phyloP scores from a whole-genome alignment of 2,888 invertebrate genomes.

The Rhagonycha fulva region DNA sequence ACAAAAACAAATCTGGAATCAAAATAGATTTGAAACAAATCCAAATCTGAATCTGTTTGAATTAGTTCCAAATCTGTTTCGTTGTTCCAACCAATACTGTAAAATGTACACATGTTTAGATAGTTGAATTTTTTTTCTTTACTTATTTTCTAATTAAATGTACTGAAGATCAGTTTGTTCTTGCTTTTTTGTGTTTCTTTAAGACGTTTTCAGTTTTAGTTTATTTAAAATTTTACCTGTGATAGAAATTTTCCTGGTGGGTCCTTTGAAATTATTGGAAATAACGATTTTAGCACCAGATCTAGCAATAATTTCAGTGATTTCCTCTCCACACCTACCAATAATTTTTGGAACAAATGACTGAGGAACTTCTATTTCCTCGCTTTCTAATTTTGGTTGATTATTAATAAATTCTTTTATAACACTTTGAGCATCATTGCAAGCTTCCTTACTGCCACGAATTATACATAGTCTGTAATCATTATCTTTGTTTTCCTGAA shows the following conservation, averaged over 20 bases:
- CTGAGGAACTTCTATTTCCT: conserved; percentile 68
- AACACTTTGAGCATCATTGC: conserved; percentile 72
- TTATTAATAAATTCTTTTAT: conserved; percentile 70
- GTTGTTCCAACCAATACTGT: too few relatives aligned
- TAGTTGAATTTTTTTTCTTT: too few relatives aligned
- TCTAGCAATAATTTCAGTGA: conserved; percentile 70
- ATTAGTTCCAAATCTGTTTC: too few relatives aligned
- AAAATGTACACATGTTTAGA: too few relatives aligned
- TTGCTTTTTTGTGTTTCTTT: too few relatives aligned
- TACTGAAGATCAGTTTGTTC: too few relatives aligned
- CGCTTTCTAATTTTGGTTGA: conserved; percentile 70
- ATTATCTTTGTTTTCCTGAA: conserved; percentile 62
- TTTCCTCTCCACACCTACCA: conserved; percentile 73
- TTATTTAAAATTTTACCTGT: conserved; percentile 45
- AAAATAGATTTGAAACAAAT: too few relatives aligned
- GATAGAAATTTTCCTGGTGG: conserved; percentile 43
- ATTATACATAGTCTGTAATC: conserved; percentile 70
- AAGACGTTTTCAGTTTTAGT: too few relatives aligned
- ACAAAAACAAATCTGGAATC: too few relatives aligned
- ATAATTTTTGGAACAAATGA: conserved; percentile 74
- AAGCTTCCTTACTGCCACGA: conserved; percentile 67
- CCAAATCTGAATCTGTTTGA: too few relatives aligned
- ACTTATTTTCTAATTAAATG: too few relatives aligned
- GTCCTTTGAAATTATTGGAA: conserved; percentile 36
- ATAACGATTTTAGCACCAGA: conserved; percentile 76